phyloP scores from a whole-genome alignment of 2,113 vertebrate genomes.

The Oophaga pumilio region DNA sequence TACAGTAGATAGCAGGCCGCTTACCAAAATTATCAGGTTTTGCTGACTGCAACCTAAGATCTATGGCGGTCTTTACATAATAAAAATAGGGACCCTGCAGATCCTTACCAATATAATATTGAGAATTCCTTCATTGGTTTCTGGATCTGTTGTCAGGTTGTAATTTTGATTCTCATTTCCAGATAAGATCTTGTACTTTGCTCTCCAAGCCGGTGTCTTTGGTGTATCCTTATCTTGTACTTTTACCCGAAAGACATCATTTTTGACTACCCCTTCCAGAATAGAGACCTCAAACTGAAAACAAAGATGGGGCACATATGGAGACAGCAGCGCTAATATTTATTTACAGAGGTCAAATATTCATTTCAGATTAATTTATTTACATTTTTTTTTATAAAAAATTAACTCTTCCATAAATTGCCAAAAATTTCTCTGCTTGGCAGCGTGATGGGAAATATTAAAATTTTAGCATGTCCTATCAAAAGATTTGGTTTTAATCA shows the following conservation, averaged over 20 bases:
- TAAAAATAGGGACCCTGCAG: neutral
- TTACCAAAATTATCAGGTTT: too few relatives aligned
- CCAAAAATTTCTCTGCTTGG: too few relatives aligned
- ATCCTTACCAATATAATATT: constrained; percentile 76
- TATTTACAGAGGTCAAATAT: too few relatives aligned
- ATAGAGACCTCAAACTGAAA: constrained; percentile 59
- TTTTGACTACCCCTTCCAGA: constrained; percentile 49
- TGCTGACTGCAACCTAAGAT: too few relatives aligned
- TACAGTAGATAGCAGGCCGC: too few relatives aligned
- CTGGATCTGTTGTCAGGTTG: constrained; percentile 72
- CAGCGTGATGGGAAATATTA: too few relatives aligned
- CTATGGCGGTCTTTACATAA: neutral
- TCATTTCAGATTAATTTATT: too few relatives aligned
- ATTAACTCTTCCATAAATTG: too few relatives aligned
- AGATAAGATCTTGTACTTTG: constrained; percentile 67
- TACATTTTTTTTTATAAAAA: too few relatives aligned
- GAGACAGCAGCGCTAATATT: too few relatives aligned
- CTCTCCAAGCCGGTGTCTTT: constrained; percentile 72
- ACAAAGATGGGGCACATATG: neutral
- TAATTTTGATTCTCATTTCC: constrained; percentile 74
- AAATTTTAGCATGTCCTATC: too few relatives aligned
- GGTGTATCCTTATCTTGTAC: constrained; percentile 75
- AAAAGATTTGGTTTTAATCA: too few relatives aligned
- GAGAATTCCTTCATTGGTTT: constrained; percentile 79
- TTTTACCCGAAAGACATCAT: constrained; percentile 64